Conservation (phyloP, 2,113 vertebrate species). For the Otus sunia region DNA sequence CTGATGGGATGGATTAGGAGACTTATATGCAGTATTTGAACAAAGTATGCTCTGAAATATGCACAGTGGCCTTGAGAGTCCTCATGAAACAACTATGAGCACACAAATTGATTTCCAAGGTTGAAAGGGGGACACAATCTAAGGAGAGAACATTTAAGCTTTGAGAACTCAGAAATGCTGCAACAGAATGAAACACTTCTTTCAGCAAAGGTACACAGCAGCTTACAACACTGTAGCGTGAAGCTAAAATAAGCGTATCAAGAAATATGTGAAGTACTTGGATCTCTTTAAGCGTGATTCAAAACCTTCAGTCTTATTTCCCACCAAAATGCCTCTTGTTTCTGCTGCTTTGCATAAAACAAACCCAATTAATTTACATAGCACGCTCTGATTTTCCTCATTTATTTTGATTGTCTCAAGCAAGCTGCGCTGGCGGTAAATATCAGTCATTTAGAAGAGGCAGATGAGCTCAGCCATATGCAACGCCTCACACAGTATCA, state of each 20-base stretch:
- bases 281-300: accelerated
- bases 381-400: background rate
- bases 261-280: background rate
- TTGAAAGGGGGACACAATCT: background rate
- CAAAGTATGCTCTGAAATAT: background rate
- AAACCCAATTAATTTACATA: background rate
- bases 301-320: background rate
- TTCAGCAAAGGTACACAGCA: background rate
- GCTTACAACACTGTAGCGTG: background rate
- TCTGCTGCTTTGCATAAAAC: background rate
- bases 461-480: background rate
- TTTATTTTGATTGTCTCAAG: background rate
- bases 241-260: background rate
- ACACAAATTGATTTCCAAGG: background rate
- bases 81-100: background rate
- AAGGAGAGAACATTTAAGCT: background rate
- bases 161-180: background rate
- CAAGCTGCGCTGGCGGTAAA: background rate
- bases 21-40: accelerated
- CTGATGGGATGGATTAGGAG: background rate
- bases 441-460: background rate
- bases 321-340: background rate
- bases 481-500: background rate
- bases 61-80: background rate
- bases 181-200: background rate